Percentiles rank a stretch among this genome's conserved stretches.
These are phyloP conservation scores for Hypsopygia costalis DNA, from an alignment of 2,888 invertebrate genomes.

Conservation along the genomic window DNA sequence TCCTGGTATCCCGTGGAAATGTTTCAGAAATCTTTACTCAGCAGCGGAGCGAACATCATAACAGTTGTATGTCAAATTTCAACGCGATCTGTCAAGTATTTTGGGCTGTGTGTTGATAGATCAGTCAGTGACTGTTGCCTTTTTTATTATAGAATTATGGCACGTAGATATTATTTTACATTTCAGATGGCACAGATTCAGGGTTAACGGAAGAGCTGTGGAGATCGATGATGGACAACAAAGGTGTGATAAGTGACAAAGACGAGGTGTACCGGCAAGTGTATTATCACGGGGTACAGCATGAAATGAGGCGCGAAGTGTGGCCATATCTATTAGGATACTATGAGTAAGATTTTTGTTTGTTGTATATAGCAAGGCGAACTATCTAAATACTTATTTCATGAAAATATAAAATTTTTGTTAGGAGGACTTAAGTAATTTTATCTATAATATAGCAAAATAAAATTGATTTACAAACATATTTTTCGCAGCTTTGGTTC, in stretches of 20 bases:
- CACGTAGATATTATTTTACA: not conserved
- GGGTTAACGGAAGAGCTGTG: conserved; percentile 90
- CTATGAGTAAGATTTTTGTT: conserved; percentile 76
- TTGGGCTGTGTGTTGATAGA: no score
- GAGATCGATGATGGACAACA: conserved; percentile 82
- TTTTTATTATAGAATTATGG: no score
- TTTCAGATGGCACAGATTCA: conserved; percentile 79
- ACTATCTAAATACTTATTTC: not conserved
- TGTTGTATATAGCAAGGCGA: not conserved
- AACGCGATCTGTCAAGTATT: no score
- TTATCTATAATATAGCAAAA: no score
- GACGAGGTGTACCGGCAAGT: conserved; percentile 90
- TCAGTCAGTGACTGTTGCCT: no score
- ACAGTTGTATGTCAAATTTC: no score
- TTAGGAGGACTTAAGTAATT: no score
- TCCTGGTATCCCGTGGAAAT: no score
- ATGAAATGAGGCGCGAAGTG: conserved; percentile 87
- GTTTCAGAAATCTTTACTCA: no score
- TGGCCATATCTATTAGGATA: conserved; percentile 95
- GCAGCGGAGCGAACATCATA: no score
- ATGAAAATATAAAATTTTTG: no score
- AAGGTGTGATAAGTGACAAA: conserved; percentile 81
- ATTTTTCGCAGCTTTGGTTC: conserved; percentile 83
- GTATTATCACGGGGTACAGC: conserved; percentile 93
- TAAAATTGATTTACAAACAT: no score